Conservation (phyloP, 2,113 vertebrate species). For the Onychostoma macrolepis region DNA sequence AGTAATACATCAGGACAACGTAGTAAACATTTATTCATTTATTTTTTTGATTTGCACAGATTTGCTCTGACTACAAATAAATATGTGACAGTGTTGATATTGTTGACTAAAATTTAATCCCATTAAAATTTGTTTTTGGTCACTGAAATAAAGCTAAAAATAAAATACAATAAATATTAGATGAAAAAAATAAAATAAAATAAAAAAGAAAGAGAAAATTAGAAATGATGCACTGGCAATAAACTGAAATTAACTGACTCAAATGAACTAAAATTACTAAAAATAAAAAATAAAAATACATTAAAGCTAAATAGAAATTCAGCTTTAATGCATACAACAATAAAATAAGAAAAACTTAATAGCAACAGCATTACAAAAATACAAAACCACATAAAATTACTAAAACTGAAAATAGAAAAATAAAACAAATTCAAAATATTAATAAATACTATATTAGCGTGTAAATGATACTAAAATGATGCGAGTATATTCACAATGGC, state of each 20-base stretch:
- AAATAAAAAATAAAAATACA: background rate
- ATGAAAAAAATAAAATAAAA: background rate
- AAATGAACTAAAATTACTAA: background rate
- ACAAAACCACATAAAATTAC: background rate
- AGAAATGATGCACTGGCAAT: too few species aligned
- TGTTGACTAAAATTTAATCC: background rate
- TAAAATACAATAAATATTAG: background rate
- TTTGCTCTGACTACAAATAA: background rate
- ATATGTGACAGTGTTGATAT: background rate
- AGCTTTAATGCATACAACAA: too few species aligned
- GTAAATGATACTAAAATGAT: background rate
- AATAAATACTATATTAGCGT: too few species aligned
- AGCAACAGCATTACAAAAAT: background rate
- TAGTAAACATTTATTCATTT: accelerated
- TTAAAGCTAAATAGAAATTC: background rate
- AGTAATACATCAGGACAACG: background rate
- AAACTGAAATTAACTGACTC: background rate
- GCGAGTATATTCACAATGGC: too few species aligned
- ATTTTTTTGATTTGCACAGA: background rate
- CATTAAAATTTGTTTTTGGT: background rate
- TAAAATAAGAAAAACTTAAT: background rate
- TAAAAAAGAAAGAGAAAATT: too few species aligned
- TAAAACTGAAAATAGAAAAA: background rate
- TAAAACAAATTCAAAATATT: too few species aligned
- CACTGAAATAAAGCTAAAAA: background rate